phyloP scores from a whole-genome alignment of 2,113 vertebrate genomes.

The Notothenia coriiceps region DNA sequence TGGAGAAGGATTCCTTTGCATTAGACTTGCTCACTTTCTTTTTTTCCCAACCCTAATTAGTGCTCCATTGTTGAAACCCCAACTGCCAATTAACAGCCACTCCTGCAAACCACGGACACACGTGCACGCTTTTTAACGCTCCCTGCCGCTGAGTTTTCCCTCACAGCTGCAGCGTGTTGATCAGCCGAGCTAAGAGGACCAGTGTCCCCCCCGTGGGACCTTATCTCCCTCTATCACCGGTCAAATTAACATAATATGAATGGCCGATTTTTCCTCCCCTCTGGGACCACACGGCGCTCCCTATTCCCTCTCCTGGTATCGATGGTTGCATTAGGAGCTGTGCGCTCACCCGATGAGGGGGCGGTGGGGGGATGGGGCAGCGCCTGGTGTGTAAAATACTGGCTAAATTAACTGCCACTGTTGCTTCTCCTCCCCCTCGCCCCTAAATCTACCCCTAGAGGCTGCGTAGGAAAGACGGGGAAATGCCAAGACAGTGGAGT shows the following conservation, averaged over 20 bases:
- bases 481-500: not conserved
- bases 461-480: not conserved
- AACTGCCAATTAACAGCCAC: constrained; percentile 72
- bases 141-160: not conserved
- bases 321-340: constrained; percentile 60
- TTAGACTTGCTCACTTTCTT: constrained; percentile 42
- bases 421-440: not conserved
- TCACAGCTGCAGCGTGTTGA: constrained; percentile 69
- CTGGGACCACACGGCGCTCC: constrained; percentile 20
- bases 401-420: constrained; percentile 40
- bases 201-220: constrained; percentile 54
- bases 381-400: constrained; percentile 34
- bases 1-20: constrained; percentile 73
- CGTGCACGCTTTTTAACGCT: constrained; percentile 17
- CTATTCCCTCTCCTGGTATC: constrained; percentile 61
- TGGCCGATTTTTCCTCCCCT: constrained; percentile 56
- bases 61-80: constrained; percentile 61
- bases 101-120: constrained; percentile 43
- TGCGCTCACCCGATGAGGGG: not conserved
- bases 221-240: constrained; percentile 72
- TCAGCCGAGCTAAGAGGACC: constrained; percentile 45
- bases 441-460: constrained; percentile 4
- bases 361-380: not conserved
- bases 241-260: constrained; percentile 78
- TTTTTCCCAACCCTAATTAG: constrained; percentile 72